phyloP scores from a whole-genome alignment of 2,113 vertebrate genomes.

The Physeter macrocephalus region DNA sequence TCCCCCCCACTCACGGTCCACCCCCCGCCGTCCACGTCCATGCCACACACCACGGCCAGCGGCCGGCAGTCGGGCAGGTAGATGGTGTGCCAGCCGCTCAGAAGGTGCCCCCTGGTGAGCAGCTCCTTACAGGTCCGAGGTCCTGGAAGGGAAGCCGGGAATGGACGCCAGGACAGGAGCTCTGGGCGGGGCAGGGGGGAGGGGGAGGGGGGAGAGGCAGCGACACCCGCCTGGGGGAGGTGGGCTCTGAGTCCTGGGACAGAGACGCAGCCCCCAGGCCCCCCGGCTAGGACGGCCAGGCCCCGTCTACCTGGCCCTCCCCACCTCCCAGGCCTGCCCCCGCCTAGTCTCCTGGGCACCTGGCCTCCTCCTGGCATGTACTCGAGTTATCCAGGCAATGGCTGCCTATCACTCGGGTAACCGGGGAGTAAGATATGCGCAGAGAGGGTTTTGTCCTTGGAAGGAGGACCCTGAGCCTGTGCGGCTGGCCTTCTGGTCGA shows the following conservation, averaged over 20 bases:
- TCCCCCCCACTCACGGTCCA: background rate
- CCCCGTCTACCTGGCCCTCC: rapidly evolving
- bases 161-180: rapidly evolving
- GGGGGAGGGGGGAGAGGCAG: rapidly evolving
- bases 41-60: conserved; percentile 50
- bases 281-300: rapidly evolving
- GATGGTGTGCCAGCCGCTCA: conserved; percentile 66
- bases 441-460: rapidly evolving
- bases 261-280: background rate
- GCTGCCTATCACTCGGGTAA: background rate
- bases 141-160: background rate
- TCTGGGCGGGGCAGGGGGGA: background rate
- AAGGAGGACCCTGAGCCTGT: rapidly evolving
- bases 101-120: background rate
- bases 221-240: rapidly evolving
- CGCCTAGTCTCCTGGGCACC: rapidly evolving
- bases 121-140: conserved; percentile 50
- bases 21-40: conserved; percentile 30
- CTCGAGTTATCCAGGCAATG: background rate
- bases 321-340: no score
- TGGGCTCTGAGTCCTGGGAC: background rate
- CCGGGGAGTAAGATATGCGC: rapidly evolving
- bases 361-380: background rate
- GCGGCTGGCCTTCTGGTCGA: background rate
- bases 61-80: conserved; percentile 36